Evolutionary conservation across 2,888 invertebrate genomes (phyloP).

Genomic region (Ophion obscuratus): DNA sequence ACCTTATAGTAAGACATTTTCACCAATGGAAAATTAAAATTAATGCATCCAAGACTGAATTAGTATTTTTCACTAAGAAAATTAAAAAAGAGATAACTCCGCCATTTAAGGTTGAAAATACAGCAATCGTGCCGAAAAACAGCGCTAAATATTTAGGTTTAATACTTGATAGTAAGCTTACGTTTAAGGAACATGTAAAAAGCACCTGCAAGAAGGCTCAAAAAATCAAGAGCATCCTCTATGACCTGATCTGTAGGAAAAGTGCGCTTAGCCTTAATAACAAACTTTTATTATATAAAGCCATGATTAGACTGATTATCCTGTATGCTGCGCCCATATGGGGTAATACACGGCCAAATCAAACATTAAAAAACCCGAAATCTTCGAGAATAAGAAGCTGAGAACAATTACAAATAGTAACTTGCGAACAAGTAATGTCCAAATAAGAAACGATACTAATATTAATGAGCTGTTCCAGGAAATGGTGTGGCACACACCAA

Average conservation of each 20-base stretch:
- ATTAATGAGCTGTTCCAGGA: too few species aligned
- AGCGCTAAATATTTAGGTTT: neutral
- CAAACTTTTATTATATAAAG: too few species aligned
- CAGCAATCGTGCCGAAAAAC: neutral
- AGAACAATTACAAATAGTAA: neutral
- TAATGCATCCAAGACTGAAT: neutral
- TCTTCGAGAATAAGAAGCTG: constrained; percentile 28
- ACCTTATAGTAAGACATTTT: neutral
- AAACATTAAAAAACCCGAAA: constrained; percentile 25
- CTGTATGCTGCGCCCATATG: constrained; percentile 42
- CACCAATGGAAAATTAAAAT: neutral
- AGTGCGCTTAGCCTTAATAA: neutral
- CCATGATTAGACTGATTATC: constrained; percentile 5
- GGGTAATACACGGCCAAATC: constrained; percentile 27
- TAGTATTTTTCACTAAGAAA: neutral
- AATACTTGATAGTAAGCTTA: neutral
- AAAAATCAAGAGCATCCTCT: constrained; percentile 6
- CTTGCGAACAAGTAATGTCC: too few species aligned
- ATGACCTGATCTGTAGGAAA: constrained; percentile 1
- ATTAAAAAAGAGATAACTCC: neutral
- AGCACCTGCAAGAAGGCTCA: neutral
- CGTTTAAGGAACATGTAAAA: neutral
- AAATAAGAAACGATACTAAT: too few species aligned
- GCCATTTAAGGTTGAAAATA: neutral
- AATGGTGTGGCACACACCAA: too few species aligned